These are phyloP conservation scores for Venturia canescens DNA, from an alignment of 1,140 invertebrate species.

Conservation along the genomic window DNA sequence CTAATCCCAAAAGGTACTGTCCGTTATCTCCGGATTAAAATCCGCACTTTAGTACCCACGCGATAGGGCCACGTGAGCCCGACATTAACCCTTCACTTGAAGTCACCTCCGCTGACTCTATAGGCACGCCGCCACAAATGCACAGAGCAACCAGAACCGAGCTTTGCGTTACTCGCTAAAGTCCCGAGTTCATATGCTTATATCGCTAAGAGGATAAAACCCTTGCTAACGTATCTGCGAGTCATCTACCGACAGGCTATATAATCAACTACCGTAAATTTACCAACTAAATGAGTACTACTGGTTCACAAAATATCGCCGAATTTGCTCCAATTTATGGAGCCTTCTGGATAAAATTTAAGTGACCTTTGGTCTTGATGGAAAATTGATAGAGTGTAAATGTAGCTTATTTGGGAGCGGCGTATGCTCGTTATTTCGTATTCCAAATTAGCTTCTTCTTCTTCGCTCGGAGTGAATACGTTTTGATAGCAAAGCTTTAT, in stretches of 20 bases:
- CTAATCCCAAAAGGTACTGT: conserved; percentile 66
- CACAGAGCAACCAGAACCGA: conserved; percentile 27
- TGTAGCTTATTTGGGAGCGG: too few relatives aligned
- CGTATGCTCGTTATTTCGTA: too few relatives aligned
- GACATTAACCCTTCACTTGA: conserved; percentile 3
- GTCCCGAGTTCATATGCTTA: conserved; percentile 4
- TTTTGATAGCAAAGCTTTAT: too few relatives aligned
- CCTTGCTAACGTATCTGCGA: background rate
- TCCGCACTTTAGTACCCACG: conserved; percentile 60
- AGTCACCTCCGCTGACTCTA: background rate
- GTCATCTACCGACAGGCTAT: background rate
- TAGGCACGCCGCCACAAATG: conserved; percentile 52
- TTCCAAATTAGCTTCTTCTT: too few relatives aligned
- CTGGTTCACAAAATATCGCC: too few relatives aligned
- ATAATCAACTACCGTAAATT: background rate
- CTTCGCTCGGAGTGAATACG: too few relatives aligned
- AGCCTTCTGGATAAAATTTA: too few relatives aligned
- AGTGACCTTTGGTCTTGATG: too few relatives aligned
- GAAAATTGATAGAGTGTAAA: too few relatives aligned
- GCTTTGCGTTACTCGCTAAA: background rate
- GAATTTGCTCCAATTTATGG: too few relatives aligned
- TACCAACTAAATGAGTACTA: too few relatives aligned
- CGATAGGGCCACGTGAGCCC: conserved; percentile 56
- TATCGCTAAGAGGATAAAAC: background rate
- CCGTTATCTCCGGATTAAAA: conserved; percentile 67